Evolutionary conservation across 2,888 invertebrate genomes (phyloP), one percentile per base, ranked within the genome.

Genomic region (Girardia tigrina): DNA sequence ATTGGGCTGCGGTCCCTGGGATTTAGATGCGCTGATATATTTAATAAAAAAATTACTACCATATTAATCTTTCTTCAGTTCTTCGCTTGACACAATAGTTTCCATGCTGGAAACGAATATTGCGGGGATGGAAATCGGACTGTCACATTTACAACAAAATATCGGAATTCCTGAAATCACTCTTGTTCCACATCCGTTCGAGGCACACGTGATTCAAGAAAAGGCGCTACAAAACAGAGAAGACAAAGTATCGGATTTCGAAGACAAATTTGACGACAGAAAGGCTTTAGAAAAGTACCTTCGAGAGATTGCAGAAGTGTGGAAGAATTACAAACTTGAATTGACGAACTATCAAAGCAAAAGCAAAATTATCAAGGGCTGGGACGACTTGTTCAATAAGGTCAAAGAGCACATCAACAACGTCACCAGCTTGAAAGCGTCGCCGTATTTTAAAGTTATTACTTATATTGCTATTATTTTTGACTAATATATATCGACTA

Each of bases 331-430:
- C 84, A 94, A 95, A 82, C 86, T 99, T 79, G 98, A 99, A 82
- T 86, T 99, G 81, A 91, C 98, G 80, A 94, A 94, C 86, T 99
- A 98, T 84, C 98, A 99, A 85, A 95, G 91, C 86, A 98, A 98
- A 84, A 98, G 97, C 83, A 90, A 92, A 81, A 88, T 99, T 79
- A 98, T 99, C 82, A 88, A 94, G 78, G 98, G 98, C 29, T 99
- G 98, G 98, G 98, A 99, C 84, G 98, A 99, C 85, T 87, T 99
- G n/a, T 99, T 99, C 86, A 97, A 93, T 86, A 98, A 97, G 86
- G 92, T 99, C 14, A 98, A 98, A 84, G 98, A 99, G 82, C 98
- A 99, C 85, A 98, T 98, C 78, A 98, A 98, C 87, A 95, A 94
- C 16, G 92, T 99, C 12, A 93, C 95, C 23, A 98, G 98, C 73